Conservation (phyloP, 2,888 invertebrate genomes). For the Microctonus brassicae region DNA sequence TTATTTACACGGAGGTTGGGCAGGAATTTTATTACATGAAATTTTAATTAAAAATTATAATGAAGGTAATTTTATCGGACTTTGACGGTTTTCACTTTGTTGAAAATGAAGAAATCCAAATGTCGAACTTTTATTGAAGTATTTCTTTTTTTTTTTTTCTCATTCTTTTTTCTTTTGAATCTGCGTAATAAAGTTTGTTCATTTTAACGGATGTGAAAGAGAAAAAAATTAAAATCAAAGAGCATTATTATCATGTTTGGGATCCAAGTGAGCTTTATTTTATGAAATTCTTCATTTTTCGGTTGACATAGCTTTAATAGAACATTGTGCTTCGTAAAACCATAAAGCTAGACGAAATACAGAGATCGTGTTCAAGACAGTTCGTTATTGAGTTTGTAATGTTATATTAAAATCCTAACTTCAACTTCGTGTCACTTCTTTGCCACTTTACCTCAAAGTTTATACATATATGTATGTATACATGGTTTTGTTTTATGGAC, state of each 20-base stretch:
- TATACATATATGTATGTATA: not conserved
- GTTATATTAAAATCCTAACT: not conserved
- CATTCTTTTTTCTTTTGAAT: no score
- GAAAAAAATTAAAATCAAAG: not conserved
- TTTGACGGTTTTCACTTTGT: no score
- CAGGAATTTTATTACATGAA: not conserved
- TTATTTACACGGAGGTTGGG: no score
- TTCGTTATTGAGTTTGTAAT: not conserved
- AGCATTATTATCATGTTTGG: not conserved
- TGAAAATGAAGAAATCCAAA: no score
- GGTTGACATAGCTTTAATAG: not conserved
- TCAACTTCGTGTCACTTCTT: not conserved
- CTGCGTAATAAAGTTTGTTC: not conserved
- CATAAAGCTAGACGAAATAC: not conserved
- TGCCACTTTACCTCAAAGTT: not conserved
- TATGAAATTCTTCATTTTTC: not conserved
- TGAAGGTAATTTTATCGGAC: not conserved
- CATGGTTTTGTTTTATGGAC: conserved; percentile 1
- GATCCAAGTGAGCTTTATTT: not conserved
- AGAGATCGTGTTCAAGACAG: not conserved
- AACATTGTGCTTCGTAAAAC: not conserved
- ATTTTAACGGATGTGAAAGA: not conserved
- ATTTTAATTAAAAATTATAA: not conserved
- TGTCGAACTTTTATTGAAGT: not conserved
- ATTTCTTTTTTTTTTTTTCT: no score